Evolutionary conservation across 2,888 invertebrate species (phyloP), one percentile per base, ranked within the genome.

Genomic region (Lasioglossum oenotherae): DNA sequence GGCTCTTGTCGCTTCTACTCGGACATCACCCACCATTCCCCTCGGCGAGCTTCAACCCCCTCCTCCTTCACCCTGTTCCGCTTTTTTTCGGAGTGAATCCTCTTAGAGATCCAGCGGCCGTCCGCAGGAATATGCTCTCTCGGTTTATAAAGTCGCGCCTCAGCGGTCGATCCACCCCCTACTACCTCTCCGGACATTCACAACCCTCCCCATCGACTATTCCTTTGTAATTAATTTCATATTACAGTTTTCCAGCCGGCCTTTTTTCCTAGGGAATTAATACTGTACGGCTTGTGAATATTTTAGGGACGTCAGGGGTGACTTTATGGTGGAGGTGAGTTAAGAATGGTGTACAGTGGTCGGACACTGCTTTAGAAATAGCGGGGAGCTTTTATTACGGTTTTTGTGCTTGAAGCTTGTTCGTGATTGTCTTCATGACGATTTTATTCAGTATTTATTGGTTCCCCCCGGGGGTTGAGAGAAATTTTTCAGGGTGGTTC

Each of bases 1-100:
- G 87, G 88, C 91, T 89, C 91, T 92, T 87, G 91, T 84, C 87
- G 89, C 85, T 88, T 84, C 82, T 85, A 87, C 89, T 90, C 87
- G 90, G 92, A 89, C 87, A 87, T 91, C 88, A 74, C 71, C 76
- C 84, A 60, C 88, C 78, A 44, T 35, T 12, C 46, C 23, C 46
- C 31, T 31, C 41, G 44, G 6, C 78, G 12, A 57, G n/a, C 31
- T 12, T 10, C 60, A 60, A 27, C 27, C 4, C 12, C 72, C 38
- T 14, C 1, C 57, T 38, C 49, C 57, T 23, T 78, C 79, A 27
- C 81, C 82, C 67, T 84, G 74, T 80, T 85, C 79, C 67, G 67
- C 69, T 86, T 88, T 87, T 67, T 84, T 88, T 88, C 82, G 78
- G 67, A 81, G 86, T 69, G 90, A 90, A 92, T 92, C 88, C 90